Conservation (phyloP, 1,140 invertebrate genomes). For the Zaprionus kolodkinae region DNA sequence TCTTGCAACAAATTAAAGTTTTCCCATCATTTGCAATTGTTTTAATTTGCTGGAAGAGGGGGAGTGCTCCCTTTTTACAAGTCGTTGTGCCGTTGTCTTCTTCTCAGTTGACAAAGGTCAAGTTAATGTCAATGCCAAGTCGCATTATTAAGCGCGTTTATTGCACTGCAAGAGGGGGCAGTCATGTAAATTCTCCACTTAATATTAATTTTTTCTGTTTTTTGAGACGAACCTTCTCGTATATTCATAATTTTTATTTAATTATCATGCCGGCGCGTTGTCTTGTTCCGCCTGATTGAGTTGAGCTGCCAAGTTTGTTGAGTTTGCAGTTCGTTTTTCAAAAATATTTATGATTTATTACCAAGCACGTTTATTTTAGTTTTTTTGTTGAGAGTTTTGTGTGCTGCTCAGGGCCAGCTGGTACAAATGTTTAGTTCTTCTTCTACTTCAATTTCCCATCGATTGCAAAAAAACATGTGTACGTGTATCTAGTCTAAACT, state of each 20-base stretch:
- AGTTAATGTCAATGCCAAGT: conserved; percentile 43
- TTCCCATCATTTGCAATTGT: conserved; percentile 39
- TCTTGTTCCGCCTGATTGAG: conserved; percentile 43
- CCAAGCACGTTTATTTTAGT: conserved; percentile 36
- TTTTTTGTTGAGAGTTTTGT: conserved; percentile 6
- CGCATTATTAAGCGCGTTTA: conserved; percentile 39
- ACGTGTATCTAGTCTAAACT: conserved; percentile 18
- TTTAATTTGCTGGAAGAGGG: neutral
- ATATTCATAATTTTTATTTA: conserved; percentile 36
- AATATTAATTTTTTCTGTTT: neutral
- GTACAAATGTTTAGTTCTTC: conserved; percentile 11
- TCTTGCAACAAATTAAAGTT: conserved; percentile 26
- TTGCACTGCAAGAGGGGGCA: conserved; percentile 5
- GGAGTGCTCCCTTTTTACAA: neutral
- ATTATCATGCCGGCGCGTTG: conserved; percentile 30
- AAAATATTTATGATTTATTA: conserved; percentile 47
- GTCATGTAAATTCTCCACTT: conserved; percentile 14
- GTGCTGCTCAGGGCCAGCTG: conserved; percentile 35
- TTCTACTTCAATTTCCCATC: conserved; percentile 18
- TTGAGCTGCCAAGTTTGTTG: conserved; percentile 16
- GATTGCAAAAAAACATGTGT: neutral
- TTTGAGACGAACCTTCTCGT: conserved; percentile 4
- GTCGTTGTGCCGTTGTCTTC: conserved; percentile 5
- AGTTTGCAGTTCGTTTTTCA: conserved; percentile 37
- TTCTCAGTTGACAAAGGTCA: conserved; percentile 42